Percentiles rank a stretch among this genome's conserved stretches.
Conservation (phyloP, 2,888 invertebrate genomes). For the Meghimatium bilineatum region DNA sequence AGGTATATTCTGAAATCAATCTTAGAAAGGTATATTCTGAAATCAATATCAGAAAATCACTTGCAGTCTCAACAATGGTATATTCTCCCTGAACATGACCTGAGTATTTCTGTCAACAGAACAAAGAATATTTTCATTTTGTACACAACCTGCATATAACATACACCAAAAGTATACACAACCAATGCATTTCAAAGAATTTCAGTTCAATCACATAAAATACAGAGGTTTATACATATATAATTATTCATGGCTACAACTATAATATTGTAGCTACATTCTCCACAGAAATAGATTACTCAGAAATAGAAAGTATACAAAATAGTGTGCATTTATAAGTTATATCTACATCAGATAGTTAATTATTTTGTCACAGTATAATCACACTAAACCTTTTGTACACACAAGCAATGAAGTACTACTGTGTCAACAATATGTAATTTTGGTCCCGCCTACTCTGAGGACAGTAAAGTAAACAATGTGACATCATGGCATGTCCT, state of each 20-base stretch:
- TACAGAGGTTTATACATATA: background rate
- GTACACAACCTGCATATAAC: background rate
- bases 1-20: background rate
- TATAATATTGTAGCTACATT: background rate
- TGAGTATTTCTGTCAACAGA: constrained; percentile 21
- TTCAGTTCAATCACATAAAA: background rate
- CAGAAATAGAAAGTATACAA: too few relatives aligned
- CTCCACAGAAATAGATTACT: background rate
- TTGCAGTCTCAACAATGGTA: background rate
- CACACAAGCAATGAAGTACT: too few relatives aligned
- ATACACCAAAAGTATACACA: too few relatives aligned
- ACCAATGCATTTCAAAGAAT: background rate
- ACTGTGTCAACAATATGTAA: too few relatives aligned
- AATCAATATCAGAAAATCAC: background rate
- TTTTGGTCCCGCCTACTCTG: too few relatives aligned
- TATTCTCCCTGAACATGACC: constrained; percentile 5
- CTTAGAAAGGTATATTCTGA: background rate
- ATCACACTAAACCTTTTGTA: too few relatives aligned
- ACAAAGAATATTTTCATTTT: background rate
- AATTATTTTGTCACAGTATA: too few relatives aligned
- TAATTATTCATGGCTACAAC: background rate
- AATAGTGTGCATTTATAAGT: too few relatives aligned
- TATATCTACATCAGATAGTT: too few relatives aligned
- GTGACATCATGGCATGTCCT: too few relatives aligned
- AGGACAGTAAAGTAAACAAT: too few relatives aligned